Percentiles rank a stretch among this genome's conserved stretches.
Evolutionary conservation across 2,113 vertebrate genomes (phyloP).

Genomic region (Chlorodrepanis virens): DNA sequence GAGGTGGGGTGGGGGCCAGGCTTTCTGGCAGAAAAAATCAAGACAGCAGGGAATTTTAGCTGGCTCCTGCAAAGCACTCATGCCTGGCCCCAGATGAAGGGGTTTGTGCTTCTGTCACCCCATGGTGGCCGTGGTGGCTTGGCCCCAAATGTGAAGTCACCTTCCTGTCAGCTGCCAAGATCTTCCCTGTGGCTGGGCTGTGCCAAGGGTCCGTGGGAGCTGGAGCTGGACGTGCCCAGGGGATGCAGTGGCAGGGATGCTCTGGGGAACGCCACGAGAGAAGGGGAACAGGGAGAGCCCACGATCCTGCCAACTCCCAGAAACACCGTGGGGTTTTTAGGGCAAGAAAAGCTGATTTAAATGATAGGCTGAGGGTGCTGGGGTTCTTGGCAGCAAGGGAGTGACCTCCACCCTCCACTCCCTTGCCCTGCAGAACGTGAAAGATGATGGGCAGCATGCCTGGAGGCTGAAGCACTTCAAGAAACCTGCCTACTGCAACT

Average conservation of each 20-base stretch:
- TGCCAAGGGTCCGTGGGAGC: rapidly evolving
- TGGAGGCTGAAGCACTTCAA: constrained; percentile 98
- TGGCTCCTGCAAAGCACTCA: not conserved
- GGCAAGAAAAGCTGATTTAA: not conserved
- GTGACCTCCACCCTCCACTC: not conserved
- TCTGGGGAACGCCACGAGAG: not conserved
- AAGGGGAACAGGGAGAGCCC: not conserved
- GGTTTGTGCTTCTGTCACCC: not conserved
- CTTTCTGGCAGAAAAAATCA: not conserved
- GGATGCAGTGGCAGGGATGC: rapidly evolving
- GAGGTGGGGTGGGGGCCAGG: not conserved
- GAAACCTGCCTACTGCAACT: constrained; percentile 96
- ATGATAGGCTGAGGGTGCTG: not conserved
- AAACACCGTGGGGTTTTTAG: rapidly evolving
- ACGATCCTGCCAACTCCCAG: not conserved
- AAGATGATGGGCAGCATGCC: constrained; percentile 88
- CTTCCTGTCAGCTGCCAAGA: not conserved
- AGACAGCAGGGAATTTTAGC: not conserved
- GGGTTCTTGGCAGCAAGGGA: rapidly evolving
- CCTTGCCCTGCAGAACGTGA: constrained; percentile 74
- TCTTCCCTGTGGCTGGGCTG: no score
- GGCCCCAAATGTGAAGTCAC: not conserved
- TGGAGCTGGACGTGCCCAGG: rapidly evolving
- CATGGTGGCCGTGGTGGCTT: rapidly evolving
- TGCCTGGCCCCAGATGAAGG: not conserved